Percentiles rank a stretch among this genome's conserved stretches.
Conservation (phyloP, 2,888 invertebrate species). For the Steinernema carpocapsae region DNA sequence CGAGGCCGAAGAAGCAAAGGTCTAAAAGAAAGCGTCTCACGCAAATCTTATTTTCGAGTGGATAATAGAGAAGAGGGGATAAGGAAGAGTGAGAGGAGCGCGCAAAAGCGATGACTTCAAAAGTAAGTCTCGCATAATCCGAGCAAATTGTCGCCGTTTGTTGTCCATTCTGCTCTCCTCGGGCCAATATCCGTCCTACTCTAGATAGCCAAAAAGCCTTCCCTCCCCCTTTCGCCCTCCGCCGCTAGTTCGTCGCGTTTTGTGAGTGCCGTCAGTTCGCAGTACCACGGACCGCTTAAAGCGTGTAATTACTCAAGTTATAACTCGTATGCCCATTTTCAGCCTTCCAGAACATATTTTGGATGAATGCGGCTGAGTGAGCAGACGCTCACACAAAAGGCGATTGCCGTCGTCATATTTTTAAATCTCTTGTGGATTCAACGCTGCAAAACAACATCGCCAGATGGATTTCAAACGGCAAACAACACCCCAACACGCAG, state of each 20-base stretch:
- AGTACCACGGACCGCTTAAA: too few relatives aligned
- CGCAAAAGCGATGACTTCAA: constrained; percentile 30
- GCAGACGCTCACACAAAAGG: constrained; percentile 17
- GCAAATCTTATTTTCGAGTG: constrained; percentile 30
- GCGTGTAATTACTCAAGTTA: too few relatives aligned
- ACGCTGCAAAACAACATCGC: background rate
- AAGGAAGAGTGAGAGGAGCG: constrained; percentile 1
- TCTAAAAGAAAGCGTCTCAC: constrained; percentile 24
- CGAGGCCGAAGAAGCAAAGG: constrained; percentile 10
- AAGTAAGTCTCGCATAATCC: constrained; percentile 31
- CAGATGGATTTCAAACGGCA: background rate
- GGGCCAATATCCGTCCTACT: constrained; percentile 19
- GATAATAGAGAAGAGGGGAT: constrained; percentile 28
- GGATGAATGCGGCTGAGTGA: constrained; percentile 27
- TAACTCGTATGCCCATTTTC: background rate
- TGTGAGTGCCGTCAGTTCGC: too few relatives aligned
- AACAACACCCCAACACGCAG: background rate
- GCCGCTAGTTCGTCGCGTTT: too few relatives aligned
- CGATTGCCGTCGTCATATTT: constrained; percentile 1
- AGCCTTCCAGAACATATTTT: background rate
- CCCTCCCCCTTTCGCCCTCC: background rate
- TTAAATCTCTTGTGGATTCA: constrained; percentile 24
- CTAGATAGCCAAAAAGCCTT: background rate
- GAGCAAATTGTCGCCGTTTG: constrained; percentile 23
- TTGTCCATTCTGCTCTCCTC: constrained; percentile 23